Evolutionary conservation across 2,888 invertebrate species (phyloP).

Genomic region (Bombyx huttoni): DNA sequence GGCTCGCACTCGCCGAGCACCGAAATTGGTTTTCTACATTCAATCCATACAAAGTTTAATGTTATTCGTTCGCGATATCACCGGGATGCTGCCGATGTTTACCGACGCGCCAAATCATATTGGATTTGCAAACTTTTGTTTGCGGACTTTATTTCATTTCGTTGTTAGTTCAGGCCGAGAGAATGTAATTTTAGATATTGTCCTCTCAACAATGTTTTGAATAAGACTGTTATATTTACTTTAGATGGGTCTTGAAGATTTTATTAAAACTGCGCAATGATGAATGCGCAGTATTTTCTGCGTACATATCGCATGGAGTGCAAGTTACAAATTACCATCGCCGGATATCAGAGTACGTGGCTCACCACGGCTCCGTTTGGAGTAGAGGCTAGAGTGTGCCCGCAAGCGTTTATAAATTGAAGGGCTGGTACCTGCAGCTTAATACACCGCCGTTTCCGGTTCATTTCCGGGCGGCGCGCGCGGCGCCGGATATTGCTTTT

Average conservation of each 20-base stretch:
- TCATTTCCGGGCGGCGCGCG: conserved; percentile 72
- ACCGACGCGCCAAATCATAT: conserved; percentile 73
- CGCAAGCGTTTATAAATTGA: conserved; percentile 71
- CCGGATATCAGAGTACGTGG: conserved; percentile 44
- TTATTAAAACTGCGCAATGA: conserved; percentile 16
- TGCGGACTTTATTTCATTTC: conserved; percentile 71
- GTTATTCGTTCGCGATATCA: conserved; percentile 73
- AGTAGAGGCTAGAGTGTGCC: conserved; percentile 42
- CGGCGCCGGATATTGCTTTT: conserved; percentile 73
- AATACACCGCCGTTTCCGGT: conserved; percentile 74
- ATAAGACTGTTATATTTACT: conserved; percentile 27
- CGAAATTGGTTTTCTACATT: conserved; percentile 74
- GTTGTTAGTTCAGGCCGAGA: conserved; percentile 65
- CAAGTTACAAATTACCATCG: conserved; percentile 55
- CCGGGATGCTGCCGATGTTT: conserved; percentile 72
- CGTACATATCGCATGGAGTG: conserved; percentile 13
- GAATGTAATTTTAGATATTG: conserved; percentile 65
- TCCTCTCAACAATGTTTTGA: conserved; percentile 37
- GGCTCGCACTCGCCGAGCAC: conserved; percentile 72
- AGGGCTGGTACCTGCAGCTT: conserved; percentile 72
- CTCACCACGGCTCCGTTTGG: conserved; percentile 28
- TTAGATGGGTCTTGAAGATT: conserved; percentile 13
- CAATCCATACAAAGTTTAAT: conserved; percentile 74
- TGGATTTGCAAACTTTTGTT: conserved; percentile 74
- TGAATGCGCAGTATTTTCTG: background rate